Evolutionary conservation across 2,888 invertebrate genomes (phyloP), one percentile per base, ranked within the genome.

Genomic region (Rapana venosa): DNA sequence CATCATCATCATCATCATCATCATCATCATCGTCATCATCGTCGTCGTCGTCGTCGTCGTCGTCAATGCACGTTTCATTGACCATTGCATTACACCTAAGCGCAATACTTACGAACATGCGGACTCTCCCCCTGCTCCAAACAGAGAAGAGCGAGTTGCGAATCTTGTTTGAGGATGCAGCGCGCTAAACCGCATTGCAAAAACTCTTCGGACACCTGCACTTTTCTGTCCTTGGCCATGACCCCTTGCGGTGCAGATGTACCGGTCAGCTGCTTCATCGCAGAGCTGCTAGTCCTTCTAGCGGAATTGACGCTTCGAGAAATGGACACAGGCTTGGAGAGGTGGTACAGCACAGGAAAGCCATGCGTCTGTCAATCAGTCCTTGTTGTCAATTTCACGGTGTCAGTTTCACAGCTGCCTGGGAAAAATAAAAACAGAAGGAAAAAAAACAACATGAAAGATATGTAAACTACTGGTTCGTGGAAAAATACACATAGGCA

Each of bases 81-180:
- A 61, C 2, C 61, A 61, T 22, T n/a, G n/a, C 61, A 8, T 22
- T 61, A 47, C 61, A 20, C 61, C 15, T 22, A 61, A 83, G 22
- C 20, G 47, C 36, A 22, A 32, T 86, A 89, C 47, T 89, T 35
- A 89, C 90, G 90, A 35, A 93, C 84, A 66, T 93, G 90, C 0
- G 94, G 93, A 88, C 94, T 90, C 61, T 94, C 94, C 17, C 95
- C 94, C 35, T 91, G 89, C 88, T 93, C 93, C 17, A 95, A 92
- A 83, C 93, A 92, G n/a, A 90, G 89, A 85, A 94, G 90, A 30
- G 94, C 89, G 15, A 92, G 90, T 0, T 56, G 30, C 77, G 88
- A 81, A 35, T 91, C 79, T 13, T 91, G 90, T 87, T 87, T 87
- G 8, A 90, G 30, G 30, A 92, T 90, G 15, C 90, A 87, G 70